A percentile compares a stretch with the other conserved stretches of the same genome.
Conservation (phyloP, 2,113 vertebrate species). For the Gallinago jamesoni region DNA sequence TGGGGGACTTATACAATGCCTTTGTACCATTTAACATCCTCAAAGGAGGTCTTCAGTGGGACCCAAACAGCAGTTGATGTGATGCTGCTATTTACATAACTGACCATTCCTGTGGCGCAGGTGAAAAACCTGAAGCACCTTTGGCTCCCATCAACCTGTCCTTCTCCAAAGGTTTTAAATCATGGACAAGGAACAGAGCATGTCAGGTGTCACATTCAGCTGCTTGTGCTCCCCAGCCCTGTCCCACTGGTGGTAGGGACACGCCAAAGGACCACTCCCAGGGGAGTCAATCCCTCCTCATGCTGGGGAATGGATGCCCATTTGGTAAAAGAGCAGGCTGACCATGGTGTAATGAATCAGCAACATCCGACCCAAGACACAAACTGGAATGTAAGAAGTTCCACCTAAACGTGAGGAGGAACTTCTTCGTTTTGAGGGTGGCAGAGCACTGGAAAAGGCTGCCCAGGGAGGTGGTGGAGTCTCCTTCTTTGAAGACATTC, state of each 20-base stretch:
- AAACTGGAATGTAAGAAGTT: too few relatives aligned
- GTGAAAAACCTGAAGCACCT: not conserved
- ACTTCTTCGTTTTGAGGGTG: too few relatives aligned
- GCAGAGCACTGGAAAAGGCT: too few relatives aligned
- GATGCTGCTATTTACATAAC: not conserved
- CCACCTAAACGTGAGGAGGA: too few relatives aligned
- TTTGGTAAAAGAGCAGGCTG: rapidly evolving
- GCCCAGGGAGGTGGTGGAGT: too few relatives aligned
- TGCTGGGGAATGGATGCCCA: not conserved
- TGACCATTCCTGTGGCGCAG: rapidly evolving
- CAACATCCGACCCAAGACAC: rapidly evolving
- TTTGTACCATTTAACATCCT: not conserved
- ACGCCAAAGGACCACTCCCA: not conserved
- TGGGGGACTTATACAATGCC: not conserved
- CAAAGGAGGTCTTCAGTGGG: not conserved
- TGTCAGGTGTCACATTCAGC: not conserved
- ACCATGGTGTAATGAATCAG: not conserved
- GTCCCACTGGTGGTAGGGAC: not conserved
- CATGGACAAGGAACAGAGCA: not conserved
- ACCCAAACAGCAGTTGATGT: not conserved
- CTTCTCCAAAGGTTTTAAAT: not conserved
- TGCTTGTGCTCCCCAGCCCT: rapidly evolving
- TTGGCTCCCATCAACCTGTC: not conserved
- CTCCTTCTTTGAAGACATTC: too few relatives aligned
- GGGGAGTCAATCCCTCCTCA: not conserved